phyloP scores from a whole-genome alignment of 2,888 invertebrate genomes.

The Nephrotoma appendiculata region DNA sequence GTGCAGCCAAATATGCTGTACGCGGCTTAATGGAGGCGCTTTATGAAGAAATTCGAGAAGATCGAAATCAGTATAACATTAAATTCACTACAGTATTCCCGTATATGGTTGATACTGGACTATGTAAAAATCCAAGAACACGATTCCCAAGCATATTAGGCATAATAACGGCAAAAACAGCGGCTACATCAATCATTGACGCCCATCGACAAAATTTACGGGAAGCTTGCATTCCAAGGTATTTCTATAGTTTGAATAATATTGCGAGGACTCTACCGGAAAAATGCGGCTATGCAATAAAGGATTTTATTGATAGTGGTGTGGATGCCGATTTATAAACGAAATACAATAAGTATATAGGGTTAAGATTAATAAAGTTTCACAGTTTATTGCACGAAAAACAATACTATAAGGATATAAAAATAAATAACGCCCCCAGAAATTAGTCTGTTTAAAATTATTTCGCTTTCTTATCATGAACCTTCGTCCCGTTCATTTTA shows the following conservation, averaged over 20 bases:
- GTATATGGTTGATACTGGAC: constrained; percentile 75
- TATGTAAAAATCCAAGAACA: constrained; percentile 62
- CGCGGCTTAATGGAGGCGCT: constrained; percentile 74
- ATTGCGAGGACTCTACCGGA: constrained; percentile 39
- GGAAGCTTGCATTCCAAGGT: constrained; percentile 50
- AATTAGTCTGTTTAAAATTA: not conserved
- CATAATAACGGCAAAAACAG: constrained; percentile 46
- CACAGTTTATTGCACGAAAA: not conserved
- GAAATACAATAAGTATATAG: not conserved
- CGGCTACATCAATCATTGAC: constrained; percentile 48
- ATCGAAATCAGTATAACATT: constrained; percentile 37
- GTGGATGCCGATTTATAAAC: constrained; percentile 38
- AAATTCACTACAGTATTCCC: constrained; percentile 73
- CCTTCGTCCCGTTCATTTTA: not conserved
- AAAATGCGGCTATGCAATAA: constrained; percentile 36
- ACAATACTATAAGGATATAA: not conserved
- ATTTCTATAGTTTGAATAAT: constrained; percentile 40
- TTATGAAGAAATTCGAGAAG: constrained; percentile 56
- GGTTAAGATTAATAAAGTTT: not conserved
- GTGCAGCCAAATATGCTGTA: constrained; percentile 67
- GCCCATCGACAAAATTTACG: constrained; percentile 47
- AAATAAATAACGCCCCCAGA: not conserved
- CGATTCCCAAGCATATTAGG: constrained; percentile 54
- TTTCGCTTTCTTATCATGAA: not conserved
- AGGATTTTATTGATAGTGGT: constrained; percentile 53